These are phyloP conservation scores for Terebella lapidaria DNA, from an alignment of 2,888 invertebrate genomes.

Conservation along the genomic window DNA sequence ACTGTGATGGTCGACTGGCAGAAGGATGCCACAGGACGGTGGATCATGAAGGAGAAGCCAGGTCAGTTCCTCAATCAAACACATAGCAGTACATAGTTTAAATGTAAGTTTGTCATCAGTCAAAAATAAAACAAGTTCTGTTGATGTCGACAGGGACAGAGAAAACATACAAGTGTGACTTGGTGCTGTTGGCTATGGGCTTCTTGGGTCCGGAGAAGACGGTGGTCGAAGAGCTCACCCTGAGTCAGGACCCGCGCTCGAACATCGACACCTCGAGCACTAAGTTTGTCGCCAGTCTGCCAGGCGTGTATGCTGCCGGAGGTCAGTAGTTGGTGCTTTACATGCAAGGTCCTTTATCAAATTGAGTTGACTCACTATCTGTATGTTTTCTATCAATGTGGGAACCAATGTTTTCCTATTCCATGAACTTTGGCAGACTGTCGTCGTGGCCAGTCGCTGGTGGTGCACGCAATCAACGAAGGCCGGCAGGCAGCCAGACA, in stretches of 20 bases:
- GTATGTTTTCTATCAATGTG: too few species aligned
- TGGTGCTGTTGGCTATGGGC: constrained; percentile 96
- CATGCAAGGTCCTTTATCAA: too few species aligned
- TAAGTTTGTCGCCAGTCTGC: constrained; percentile 73
- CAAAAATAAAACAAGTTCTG: neutral
- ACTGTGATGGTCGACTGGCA: constrained; percentile 90
- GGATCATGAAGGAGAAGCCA: constrained; percentile 85
- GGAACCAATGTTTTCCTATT: too few species aligned
- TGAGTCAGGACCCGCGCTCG: constrained; percentile 84
- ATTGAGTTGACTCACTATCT: too few species aligned
- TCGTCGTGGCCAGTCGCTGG: constrained; percentile 94
- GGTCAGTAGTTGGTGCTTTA: constrained; percentile 60
- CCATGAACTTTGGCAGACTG: constrained; percentile 82
- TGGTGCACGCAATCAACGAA: constrained; percentile 97
- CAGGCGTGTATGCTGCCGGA: constrained; percentile 90
- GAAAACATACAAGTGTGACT: constrained; percentile 74
- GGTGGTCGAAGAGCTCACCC: constrained; percentile 71
- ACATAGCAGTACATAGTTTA: too few species aligned
- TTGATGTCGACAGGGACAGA: constrained; percentile 42
- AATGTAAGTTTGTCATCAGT: neutral
- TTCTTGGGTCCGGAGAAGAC: constrained; percentile 92
- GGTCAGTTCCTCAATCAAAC: constrained; percentile 55
- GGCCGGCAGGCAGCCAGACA: constrained; percentile 96
- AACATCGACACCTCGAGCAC: constrained; percentile 77
- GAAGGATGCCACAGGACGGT: constrained; percentile 81